Conservation (phyloP, 2,797 vertebrate species). For the Dromococcyx pavoninus region DNA sequence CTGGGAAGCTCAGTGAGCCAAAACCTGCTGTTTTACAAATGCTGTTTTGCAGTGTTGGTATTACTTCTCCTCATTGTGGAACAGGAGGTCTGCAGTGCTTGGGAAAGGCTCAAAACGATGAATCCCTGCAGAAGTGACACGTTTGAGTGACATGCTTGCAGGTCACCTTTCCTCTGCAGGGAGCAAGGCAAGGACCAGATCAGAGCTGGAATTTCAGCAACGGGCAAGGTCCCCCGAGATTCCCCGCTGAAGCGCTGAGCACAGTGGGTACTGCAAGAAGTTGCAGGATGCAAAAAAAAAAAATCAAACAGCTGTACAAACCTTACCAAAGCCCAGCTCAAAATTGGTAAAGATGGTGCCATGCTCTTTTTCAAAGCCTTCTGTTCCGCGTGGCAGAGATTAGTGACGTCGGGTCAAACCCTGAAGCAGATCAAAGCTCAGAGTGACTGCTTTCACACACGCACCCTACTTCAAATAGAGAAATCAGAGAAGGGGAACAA, state of each 20-base stretch:
- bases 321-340: not conserved
- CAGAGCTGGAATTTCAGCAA: not conserved
- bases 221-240: rapidly evolving
- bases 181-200: not conserved
- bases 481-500: not conserved
- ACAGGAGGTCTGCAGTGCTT: not conserved
- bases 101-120: not conserved
- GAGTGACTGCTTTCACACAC: not conserved
- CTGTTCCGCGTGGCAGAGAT: not conserved
- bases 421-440: slow-evolving; percentile 4
- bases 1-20: not conserved
- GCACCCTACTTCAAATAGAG: not conserved
- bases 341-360: not conserved
- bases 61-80: not conserved
- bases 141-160: not conserved
- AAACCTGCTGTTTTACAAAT: not conserved
- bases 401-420: not conserved
- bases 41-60: not conserved
- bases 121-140: not conserved
- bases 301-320: not conserved
- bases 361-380: not conserved
- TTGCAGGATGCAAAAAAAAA: not conserved
- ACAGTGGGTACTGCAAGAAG: not conserved
- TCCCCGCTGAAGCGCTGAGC: not conserved
- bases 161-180: not conserved